phyloP scores from a whole-genome alignment of 2,888 invertebrate genomes.

The Auanema freiburgensis region DNA sequence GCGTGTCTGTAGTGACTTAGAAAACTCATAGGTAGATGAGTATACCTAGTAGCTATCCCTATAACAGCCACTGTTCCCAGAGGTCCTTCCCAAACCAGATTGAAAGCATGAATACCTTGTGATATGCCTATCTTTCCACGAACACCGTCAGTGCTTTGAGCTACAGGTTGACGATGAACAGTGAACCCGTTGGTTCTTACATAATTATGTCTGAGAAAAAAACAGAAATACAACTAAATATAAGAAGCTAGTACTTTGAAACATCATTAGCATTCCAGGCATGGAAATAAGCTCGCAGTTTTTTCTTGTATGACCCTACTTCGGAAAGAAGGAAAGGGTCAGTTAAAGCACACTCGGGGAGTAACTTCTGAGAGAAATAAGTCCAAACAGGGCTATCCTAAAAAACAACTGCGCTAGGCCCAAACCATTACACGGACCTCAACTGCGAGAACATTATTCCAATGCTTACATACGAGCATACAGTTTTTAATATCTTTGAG shows the following conservation, averaged over 20 bases:
- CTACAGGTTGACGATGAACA: slow-evolving; percentile 93
- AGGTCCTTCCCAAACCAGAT: slow-evolving; percentile 73
- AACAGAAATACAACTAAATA: background rate
- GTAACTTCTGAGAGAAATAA: slow-evolving; percentile 80
- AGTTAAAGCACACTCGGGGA: slow-evolving; percentile 80
- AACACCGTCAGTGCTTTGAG: slow-evolving; percentile 94
- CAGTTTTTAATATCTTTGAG: slow-evolving; percentile 80
- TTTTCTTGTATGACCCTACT: slow-evolving; percentile 86
- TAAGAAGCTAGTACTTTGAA: slow-evolving; percentile 70
- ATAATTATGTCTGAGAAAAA: slow-evolving; percentile 79
- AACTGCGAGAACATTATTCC: slow-evolving; percentile 80
- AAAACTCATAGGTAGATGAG: no score
- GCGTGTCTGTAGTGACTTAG: no score
- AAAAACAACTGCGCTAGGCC: slow-evolving; percentile 3
- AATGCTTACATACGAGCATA: slow-evolving; percentile 87
- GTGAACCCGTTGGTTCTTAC: slow-evolving; percentile 96
- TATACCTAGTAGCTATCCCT: slow-evolving; percentile 83
- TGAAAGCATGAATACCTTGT: slow-evolving; percentile 56
- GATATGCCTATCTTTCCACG: slow-evolving; percentile 71
- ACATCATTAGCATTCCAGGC: slow-evolving; percentile 97
- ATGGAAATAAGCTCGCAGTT: slow-evolving; percentile 87
- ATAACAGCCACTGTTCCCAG: slow-evolving; percentile 96
- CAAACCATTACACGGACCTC: slow-evolving; percentile 64
- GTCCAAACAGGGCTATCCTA: slow-evolving; percentile 76
- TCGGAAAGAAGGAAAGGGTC: slow-evolving; percentile 88